A percentile compares a stretch with the other conserved stretches of the same genome.
Conservation (phyloP, 2,113 vertebrate species). For the Ptilonorhynchus violaceus region DNA sequence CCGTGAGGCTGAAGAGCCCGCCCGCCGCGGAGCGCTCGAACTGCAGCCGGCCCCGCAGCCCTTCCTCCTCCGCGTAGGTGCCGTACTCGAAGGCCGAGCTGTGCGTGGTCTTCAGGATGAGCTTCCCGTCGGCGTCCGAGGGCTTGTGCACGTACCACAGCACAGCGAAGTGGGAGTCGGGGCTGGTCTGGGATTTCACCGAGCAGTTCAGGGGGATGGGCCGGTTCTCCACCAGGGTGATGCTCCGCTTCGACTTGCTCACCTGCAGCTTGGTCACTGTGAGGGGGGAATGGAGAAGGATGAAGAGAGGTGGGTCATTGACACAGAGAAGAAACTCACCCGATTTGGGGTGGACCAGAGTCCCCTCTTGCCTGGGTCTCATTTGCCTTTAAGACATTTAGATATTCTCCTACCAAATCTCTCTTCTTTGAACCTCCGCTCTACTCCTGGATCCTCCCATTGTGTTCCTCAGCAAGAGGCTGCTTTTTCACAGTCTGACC, state of each 20-base stretch:
- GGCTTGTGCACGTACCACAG: constrained; percentile 90
- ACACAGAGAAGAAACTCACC: background rate
- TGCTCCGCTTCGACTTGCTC: constrained; percentile 88
- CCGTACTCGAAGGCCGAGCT: constrained; percentile 87
- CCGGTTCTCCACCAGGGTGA: constrained; percentile 86
- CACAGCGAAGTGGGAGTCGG: constrained; percentile 88
- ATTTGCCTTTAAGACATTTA: background rate
- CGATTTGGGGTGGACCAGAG: background rate
- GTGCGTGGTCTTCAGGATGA: constrained; percentile 91
- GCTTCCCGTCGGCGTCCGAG: constrained; percentile 81
- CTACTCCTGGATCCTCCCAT: background rate
- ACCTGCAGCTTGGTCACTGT: constrained; percentile 90
- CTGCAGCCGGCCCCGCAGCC: constrained; percentile 86
- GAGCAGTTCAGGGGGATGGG: constrained; percentile 90
- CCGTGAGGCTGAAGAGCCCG: constrained; percentile 86
- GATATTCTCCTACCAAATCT: background rate
- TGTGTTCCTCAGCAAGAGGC: background rate
- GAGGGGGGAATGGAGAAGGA: background rate
- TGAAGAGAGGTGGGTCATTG: background rate
- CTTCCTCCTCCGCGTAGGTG: constrained; percentile 89
- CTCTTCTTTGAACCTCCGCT: background rate
- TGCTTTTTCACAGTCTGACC: background rate
- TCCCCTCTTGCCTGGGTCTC: background rate
- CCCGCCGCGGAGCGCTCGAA: constrained; percentile 84
- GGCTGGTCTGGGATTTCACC: constrained; percentile 86